Conservation (phyloP, 2,888 invertebrate species). For the Cephonodes hylas region DNA sequence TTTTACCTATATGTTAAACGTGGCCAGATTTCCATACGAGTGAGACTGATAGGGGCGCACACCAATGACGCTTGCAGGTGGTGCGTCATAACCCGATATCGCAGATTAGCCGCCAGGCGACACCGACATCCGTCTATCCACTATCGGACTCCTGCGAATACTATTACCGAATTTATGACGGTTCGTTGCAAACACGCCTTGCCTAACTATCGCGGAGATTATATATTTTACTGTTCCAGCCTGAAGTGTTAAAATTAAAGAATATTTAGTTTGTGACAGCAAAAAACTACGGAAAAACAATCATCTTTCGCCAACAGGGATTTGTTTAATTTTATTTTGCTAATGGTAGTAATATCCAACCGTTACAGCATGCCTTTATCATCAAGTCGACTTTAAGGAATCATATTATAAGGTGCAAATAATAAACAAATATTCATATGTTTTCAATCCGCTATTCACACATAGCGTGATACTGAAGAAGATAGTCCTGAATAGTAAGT, state of each 20-base stretch:
- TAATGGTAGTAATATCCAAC: no score
- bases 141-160: slow-evolving; percentile 5
- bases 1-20: slow-evolving; percentile 26
- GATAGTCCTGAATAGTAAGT: no score
- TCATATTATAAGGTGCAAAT: no score
- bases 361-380: no score
- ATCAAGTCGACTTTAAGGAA: no score
- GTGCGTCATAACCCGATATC: slow-evolving; percentile 38
- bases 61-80: slow-evolving; percentile 37
- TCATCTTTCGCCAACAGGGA: no score
- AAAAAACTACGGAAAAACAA: no score
- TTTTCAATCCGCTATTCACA: no score
- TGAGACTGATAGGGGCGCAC: slow-evolving; percentile 20
- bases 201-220: not conserved
- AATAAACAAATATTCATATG: no score
- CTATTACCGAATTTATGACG: slow-evolving; percentile 46
- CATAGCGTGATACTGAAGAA: no score
- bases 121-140: slow-evolving; percentile 6
- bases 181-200: slow-evolving; percentile 21
- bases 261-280: no score
- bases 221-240: not conserved
- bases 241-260: not conserved
- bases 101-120: slow-evolving; percentile 6
- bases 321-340: no score
- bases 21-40: slow-evolving; percentile 27